A percentile compares a stretch with the other conserved stretches of the same genome.
Conservation (phyloP, 2,113 vertebrate species). For the Proterorhinus semilunaris region DNA sequence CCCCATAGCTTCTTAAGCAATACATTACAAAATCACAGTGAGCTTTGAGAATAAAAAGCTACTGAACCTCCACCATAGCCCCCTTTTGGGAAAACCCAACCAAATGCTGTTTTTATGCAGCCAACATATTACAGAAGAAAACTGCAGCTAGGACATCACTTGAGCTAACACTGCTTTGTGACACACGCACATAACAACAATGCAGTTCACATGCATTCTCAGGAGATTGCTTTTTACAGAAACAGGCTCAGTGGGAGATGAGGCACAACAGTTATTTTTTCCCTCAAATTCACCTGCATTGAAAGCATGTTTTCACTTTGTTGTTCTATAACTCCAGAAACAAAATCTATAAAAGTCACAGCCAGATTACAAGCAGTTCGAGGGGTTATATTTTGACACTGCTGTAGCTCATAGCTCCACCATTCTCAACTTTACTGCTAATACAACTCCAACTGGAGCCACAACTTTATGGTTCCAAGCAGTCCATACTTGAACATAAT, state of each 20-base stretch:
- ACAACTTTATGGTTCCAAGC: not conserved
- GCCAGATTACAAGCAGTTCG: not conserved
- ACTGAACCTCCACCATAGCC: not conserved
- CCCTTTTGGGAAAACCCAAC: not conserved
- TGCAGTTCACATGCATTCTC: constrained; percentile 47
- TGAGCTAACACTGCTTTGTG: constrained; percentile 24
- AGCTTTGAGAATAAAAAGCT: constrained; percentile 9
- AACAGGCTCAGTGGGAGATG: constrained; percentile 71
- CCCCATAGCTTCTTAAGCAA: not conserved
- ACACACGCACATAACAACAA: constrained; percentile 44
- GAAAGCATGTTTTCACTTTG: constrained; percentile 45
- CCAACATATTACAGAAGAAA: constrained; percentile 3
- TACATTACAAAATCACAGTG: constrained; percentile 8
- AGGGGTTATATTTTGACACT: not conserved
- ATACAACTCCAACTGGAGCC: not conserved
- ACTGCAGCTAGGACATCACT: constrained; percentile 7
- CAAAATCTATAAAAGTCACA: not conserved
- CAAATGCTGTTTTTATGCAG: constrained; percentile 1
- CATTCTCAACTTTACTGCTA: not conserved
- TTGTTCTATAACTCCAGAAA: constrained; percentile 1
- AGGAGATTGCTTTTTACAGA: constrained; percentile 42
- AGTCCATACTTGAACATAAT: not conserved
- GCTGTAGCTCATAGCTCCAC: not conserved
- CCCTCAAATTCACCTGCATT: constrained; percentile 66
- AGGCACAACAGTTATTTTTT: constrained; percentile 68